These are phyloP conservation scores for Cotesia chilonis DNA, from an alignment of 1,140 invertebrate species.

Conservation along the genomic window DNA sequence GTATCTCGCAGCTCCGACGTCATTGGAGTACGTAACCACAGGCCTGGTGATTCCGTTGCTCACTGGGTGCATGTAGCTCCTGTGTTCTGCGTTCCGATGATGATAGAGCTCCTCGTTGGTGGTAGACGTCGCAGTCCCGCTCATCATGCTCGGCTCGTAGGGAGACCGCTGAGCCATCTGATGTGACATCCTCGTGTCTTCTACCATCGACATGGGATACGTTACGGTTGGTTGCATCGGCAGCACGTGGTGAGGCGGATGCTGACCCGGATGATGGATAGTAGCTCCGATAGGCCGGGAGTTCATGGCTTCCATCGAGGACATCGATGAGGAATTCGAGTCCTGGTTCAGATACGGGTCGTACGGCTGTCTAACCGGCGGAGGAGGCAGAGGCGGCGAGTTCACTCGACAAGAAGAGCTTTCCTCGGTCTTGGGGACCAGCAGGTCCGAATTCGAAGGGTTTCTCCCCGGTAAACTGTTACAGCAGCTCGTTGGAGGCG, in stretches of 20 bases:
- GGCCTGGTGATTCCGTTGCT: slow-evolving; percentile 67
- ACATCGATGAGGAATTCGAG: slow-evolving; percentile 77
- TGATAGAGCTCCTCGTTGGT: slow-evolving; percentile 61
- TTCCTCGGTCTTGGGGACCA: slow-evolving; percentile 73
- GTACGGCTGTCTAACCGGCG: slow-evolving; percentile 65
- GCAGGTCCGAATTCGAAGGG: slow-evolving; percentile 64
- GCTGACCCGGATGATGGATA: slow-evolving; percentile 61
- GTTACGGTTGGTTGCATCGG: slow-evolving; percentile 61
- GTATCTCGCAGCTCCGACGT: slow-evolving; percentile 67
- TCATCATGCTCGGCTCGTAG: slow-evolving; percentile 71
- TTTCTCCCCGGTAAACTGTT: slow-evolving; percentile 62
- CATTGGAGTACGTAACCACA: slow-evolving; percentile 72
- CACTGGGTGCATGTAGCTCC: slow-evolving; percentile 60
- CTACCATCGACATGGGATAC: slow-evolving; percentile 64
- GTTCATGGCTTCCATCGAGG: slow-evolving; percentile 76
- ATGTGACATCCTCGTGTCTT: slow-evolving; percentile 65
- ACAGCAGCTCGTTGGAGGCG: slow-evolving; percentile 63
- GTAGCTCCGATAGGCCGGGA: slow-evolving; percentile 61
- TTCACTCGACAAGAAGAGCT: slow-evolving; percentile 60
- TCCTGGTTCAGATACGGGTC: slow-evolving; percentile 74
- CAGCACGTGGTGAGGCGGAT: slow-evolving; percentile 57
- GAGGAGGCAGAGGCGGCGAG: slow-evolving; percentile 63
- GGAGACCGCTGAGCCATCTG: slow-evolving; percentile 72
- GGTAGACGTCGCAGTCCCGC: slow-evolving; percentile 56
- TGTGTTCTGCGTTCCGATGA: slow-evolving; percentile 58